Percentiles rank a stretch among this genome's conserved stretches.
Conservation (phyloP, 2,888 invertebrate species). For the Papilio elwesi region DNA sequence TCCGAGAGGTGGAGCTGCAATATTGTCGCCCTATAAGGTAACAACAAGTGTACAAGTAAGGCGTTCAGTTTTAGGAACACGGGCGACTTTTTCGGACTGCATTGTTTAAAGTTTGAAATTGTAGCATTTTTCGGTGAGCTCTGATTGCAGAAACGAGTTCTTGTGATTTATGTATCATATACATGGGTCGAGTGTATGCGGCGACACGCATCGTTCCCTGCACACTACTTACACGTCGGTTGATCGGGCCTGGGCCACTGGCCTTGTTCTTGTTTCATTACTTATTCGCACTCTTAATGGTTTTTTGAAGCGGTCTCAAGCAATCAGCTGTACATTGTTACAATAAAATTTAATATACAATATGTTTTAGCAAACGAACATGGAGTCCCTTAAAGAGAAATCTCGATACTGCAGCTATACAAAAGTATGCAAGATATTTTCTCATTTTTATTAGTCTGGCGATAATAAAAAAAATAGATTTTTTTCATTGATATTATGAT, state of each 20-base stretch:
- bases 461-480: background rate
- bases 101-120: constrained; percentile 26
- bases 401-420: background rate
- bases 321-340: background rate
- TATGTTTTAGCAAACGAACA: background rate
- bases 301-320: constrained; percentile 10
- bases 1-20: background rate
- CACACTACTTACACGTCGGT: background rate
- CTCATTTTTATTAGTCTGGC: background rate
- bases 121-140: constrained; percentile 22
- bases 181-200: background rate
- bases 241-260: constrained; percentile 4
- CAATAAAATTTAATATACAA: background rate
- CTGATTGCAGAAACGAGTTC: constrained; percentile 26
- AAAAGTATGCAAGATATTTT: background rate
- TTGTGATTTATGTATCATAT: constrained; percentile 3
- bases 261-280: constrained; percentile 13
- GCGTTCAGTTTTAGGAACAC: constrained; percentile 13
- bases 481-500: background rate
- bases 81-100: constrained; percentile 22
- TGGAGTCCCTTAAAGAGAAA: constrained; percentile 1
- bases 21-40: constrained; percentile 7
- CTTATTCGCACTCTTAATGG: constrained; percentile 13
- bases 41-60: constrained; percentile 9
- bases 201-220: background rate